Evolutionary conservation across 2,797 vertebrate genomes (phyloP).

Genomic region (Tachyglossus aculeatus): DNA sequence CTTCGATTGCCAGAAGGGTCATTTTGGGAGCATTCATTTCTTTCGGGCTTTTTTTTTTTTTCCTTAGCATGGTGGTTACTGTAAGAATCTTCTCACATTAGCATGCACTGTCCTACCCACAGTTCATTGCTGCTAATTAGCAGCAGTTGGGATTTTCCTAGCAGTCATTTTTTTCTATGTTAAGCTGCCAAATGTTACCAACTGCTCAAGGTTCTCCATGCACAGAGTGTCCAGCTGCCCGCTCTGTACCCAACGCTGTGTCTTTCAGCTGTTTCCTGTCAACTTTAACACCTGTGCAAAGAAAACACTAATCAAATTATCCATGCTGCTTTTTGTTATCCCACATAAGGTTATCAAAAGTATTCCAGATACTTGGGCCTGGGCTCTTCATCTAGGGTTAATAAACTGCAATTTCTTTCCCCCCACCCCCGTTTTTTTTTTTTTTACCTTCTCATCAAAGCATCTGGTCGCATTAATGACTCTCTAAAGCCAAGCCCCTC

Average conservation of each 20-base stretch:
- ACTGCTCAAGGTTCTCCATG: constrained; percentile 72
- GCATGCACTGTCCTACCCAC: constrained; percentile 80
- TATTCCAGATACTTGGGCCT: neutral
- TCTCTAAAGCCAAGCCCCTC: constrained; percentile 51
- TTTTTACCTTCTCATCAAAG: constrained; percentile 28
- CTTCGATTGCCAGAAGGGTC: constrained; percentile 81
- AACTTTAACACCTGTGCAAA: constrained; percentile 48
- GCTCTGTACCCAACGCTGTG: constrained; percentile 13
- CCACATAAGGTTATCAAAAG: constrained; percentile 21
- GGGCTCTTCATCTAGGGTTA: constrained; percentile 7
- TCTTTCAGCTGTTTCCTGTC: constrained; percentile 44
- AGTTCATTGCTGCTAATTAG: constrained; percentile 84
- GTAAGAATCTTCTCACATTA: constrained; percentile 79
- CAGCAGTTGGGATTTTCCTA: constrained; percentile 75
- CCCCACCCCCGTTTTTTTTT: neutral
- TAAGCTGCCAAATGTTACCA: constrained; percentile 80
- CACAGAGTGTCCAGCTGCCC: constrained; percentile 61
- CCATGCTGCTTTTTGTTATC: constrained; percentile 30
- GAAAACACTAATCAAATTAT: constrained; percentile 45
- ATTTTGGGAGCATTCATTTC: constrained; percentile 80
- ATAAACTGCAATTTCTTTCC: neutral
- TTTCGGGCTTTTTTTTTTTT: constrained; percentile 55
- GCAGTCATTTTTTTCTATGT: constrained; percentile 73
- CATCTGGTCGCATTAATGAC: constrained; percentile 8
- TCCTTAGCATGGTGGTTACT: constrained; percentile 70